These are phyloP conservation scores for Pelusios castaneus DNA, from an alignment of 2,113 vertebrate species.

Conservation along the genomic window DNA sequence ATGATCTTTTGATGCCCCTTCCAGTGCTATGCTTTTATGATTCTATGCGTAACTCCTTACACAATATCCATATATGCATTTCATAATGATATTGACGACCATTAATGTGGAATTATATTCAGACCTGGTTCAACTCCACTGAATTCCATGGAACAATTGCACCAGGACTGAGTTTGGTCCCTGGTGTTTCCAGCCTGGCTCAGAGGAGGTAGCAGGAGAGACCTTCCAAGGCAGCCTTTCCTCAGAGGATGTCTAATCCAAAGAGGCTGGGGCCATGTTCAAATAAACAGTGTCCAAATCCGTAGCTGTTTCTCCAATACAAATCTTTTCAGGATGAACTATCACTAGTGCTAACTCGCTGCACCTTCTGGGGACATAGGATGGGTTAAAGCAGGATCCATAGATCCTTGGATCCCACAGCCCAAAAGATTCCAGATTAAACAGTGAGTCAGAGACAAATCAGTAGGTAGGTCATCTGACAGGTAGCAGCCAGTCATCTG, in stretches of 20 bases:
- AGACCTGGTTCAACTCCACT: neutral
- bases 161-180: neutral
- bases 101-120: neutral
- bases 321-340: neutral
- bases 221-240: neutral
- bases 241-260: neutral
- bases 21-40: no score
- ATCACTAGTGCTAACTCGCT: neutral
- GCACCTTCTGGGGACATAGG: neutral
- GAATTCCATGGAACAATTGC: neutral
- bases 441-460: conserved; percentile 53
- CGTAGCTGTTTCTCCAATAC: neutral
- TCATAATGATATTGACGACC: neutral
- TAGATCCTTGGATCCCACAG: neutral
- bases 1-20: no score
- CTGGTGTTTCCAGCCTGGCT: neutral
- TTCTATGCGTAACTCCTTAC: neutral
- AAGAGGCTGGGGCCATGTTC: neutral
- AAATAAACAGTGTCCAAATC: neutral
- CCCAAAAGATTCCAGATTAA: conserved; percentile 38
- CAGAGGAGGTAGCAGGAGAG: neutral
- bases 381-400: neutral
- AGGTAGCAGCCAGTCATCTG: conserved; percentile 31
- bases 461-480: conserved; percentile 48
- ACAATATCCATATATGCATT: neutral